Evolutionary conservation across 2,888 invertebrate genomes (phyloP).

Genomic region (Malthinus seriepunctatus): DNA sequence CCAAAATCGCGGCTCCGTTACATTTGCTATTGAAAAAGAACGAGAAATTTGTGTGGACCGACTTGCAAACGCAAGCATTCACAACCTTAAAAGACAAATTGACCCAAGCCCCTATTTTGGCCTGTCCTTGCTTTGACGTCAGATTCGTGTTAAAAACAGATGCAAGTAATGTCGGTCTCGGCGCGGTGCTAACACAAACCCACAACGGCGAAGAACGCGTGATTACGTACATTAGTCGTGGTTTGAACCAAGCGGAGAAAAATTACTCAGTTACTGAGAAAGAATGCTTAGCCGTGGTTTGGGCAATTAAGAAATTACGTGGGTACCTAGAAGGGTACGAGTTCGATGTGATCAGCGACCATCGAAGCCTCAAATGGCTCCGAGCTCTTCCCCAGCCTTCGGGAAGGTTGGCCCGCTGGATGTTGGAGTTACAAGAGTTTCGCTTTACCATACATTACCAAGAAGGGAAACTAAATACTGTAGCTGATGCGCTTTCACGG

Average conservation of each 20-base stretch:
- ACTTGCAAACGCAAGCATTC: not conserved
- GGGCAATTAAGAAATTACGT: conserved; percentile 35
- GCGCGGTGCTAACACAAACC: not conserved
- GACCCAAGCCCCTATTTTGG: not conserved
- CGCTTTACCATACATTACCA: no score
- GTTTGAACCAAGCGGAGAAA: not conserved
- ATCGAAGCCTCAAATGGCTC: conserved; percentile 34
- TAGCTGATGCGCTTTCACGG: no score
- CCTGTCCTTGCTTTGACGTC: not conserved
- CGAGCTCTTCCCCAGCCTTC: not conserved
- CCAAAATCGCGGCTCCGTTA: not conserved
- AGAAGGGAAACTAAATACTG: no score
- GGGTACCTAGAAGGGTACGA: conserved; percentile 33
- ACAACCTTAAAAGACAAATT: not conserved
- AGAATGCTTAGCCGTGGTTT: conserved; percentile 38
- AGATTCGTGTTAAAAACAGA: not conserved
- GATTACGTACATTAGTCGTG: not conserved
- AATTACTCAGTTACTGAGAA: conserved; percentile 23
- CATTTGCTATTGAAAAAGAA: not conserved
- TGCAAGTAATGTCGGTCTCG: not conserved
- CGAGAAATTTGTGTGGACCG: not conserved
- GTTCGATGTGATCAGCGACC: conserved; percentile 36
- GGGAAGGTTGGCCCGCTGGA: conserved; percentile 25
- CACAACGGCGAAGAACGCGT: not conserved
- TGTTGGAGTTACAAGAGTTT: conserved; percentile 8